phyloP scores from a whole-genome alignment of 2,888 invertebrate genomes.

The Prosapia bicincta region DNA sequence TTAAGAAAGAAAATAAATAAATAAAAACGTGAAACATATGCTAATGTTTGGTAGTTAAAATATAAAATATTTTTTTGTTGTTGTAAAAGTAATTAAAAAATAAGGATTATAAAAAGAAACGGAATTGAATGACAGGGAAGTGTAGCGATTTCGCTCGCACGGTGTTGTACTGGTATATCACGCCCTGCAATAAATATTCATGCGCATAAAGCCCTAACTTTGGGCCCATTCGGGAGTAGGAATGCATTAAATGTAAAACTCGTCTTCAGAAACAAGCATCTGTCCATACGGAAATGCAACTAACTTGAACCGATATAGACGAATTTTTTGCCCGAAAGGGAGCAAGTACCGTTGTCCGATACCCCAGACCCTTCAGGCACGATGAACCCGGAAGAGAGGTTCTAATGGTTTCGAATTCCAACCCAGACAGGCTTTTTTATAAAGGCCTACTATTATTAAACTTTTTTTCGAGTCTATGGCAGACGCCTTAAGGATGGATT shows the following conservation, averaged over 20 bases:
- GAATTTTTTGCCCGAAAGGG: background rate
- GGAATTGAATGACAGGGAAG: too few relatives aligned
- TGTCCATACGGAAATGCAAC: background rate
- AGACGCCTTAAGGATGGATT: background rate
- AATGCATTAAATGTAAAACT: background rate
- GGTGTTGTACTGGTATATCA: too few relatives aligned
- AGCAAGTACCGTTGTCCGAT: background rate
- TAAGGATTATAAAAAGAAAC: too few relatives aligned
- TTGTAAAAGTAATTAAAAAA: too few relatives aligned
- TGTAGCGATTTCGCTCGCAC: too few relatives aligned
- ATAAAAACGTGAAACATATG: too few relatives aligned
- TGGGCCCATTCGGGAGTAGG: too few relatives aligned
- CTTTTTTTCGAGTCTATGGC: background rate
- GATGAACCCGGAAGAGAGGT: background rate
- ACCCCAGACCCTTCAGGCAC: background rate
- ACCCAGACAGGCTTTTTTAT: slow-evolving; percentile 2
- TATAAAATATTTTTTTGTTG: too few relatives aligned
- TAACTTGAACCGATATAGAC: background rate
- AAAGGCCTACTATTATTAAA: background rate
- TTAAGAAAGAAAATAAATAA: too few relatives aligned
- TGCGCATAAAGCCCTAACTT: too few relatives aligned
- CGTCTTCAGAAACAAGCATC: background rate
- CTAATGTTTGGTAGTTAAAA: too few relatives aligned
- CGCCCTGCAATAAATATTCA: background rate
- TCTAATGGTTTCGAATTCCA: slow-evolving; percentile 2